Evolutionary conservation across 2,113 vertebrate genomes (phyloP).

Genomic region (Salvelinus namaycush): DNA sequence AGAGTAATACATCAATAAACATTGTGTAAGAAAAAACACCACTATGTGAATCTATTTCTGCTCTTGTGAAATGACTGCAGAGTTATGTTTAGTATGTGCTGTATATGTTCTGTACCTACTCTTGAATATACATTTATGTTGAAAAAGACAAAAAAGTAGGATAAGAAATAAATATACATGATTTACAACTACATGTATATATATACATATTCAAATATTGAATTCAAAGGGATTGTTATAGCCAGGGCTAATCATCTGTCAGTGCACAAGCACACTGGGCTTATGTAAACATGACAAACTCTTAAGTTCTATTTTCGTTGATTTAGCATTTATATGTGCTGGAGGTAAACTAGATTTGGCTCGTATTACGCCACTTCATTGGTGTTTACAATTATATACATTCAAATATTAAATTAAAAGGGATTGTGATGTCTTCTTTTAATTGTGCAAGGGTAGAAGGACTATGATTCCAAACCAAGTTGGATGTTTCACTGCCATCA

Average conservation of each 20-base stretch:
- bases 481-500: not conserved
- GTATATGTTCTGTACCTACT: too few species aligned
- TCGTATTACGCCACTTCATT: conserved; percentile 16
- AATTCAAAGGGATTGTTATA: conserved; percentile 9
- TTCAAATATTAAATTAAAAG: not conserved
- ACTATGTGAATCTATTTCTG: not conserved
- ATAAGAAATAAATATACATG: not conserved
- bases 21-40: not conserved
- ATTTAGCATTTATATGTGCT: conserved; percentile 30
- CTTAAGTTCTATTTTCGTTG: conserved; percentile 28
- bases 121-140: not conserved
- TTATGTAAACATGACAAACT: conserved; percentile 63
- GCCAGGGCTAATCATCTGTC: conserved; percentile 19
- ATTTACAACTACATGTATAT: not conserved
- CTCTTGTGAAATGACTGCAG: too few species aligned
- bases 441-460: not conserved
- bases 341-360: not conserved
- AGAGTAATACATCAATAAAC: too few species aligned
- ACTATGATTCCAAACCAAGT: not conserved
- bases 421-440: not conserved
- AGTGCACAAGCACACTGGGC: conserved; percentile 57
- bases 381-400: conserved; percentile 25
- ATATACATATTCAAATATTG: not conserved
- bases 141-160: too few species aligned
- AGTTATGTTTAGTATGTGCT: too few species aligned